Base-by-base conservation (phyloP, 2,113 vertebrate species). In the Cyprinodon brontotheroides region DNA sequence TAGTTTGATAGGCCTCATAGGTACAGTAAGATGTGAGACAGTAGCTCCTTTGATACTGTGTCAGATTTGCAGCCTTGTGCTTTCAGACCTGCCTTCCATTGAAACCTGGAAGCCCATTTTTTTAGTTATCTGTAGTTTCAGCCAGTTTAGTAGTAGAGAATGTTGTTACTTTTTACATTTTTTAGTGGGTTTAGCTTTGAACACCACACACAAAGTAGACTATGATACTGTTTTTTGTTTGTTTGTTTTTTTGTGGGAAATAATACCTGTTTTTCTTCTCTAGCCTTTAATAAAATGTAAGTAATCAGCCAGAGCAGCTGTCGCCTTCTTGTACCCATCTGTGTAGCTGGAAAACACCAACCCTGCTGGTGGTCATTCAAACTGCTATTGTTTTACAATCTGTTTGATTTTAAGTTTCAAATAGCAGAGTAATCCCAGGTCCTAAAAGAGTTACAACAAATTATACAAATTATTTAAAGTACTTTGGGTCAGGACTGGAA, bases 271-370 rank as follows among this genome's bases (percentile, higher is more conserved):
- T 86, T 40, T 48, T 63, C 12, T 36, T 64, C n/a, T 84, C 74
- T 86, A 85, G 80, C 90, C 78, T 89, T 91, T 88, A 93, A 92
- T 93, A 92, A 93, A 74, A 81, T 85, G 77, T 80, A 57, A 89
- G 84, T 89, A 73, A 85, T 86, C 74, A 78, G 68, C 68, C 79
- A 77, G 73, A 72, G 77, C 65, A 40, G 38, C 9, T 69, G 45
- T 72, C 57, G 70, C 17, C 61, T 66, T 86, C 40, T 9, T 57
- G 15, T 57, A 15, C 9, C 50, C 8, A 10, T 43, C 6, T 4
- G 43, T 69, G 22, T 15, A 45, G 69, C 12, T 68, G 7, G 29
- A 61, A 79, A 61, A 71, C 41, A 11, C 17, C 11, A 65, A 40
- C 36, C 20, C 17, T 22, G 17, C 50, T 57, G 50, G 2, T 20